Conservation (phyloP, 2,797 vertebrate genomes). For the Falco peregrinus region DNA sequence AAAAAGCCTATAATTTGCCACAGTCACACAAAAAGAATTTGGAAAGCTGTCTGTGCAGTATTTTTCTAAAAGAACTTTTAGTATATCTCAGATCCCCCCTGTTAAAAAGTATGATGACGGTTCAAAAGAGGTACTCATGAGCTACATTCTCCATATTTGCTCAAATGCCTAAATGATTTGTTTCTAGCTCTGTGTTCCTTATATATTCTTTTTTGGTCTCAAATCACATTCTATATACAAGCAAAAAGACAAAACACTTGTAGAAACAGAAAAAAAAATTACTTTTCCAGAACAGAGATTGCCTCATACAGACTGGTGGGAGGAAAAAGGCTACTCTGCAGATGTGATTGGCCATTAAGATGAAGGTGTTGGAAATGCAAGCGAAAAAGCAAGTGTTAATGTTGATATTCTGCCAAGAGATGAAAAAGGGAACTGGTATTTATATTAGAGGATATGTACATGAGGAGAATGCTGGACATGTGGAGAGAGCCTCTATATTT, state of each 20-base stretch:
- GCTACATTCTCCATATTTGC: background rate
- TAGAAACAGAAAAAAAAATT: background rate
- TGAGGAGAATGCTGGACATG: background rate
- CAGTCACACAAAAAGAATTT: background rate
- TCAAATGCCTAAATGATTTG: background rate
- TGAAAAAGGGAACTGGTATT: background rate
- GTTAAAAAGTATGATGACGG: background rate
- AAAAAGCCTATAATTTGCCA: background rate
- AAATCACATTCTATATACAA: background rate
- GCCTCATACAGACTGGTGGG: background rate
- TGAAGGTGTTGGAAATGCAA: background rate
- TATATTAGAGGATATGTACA: background rate
- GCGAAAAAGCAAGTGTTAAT: background rate
- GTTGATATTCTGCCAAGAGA: background rate
- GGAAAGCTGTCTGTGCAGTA: background rate
- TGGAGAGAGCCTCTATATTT: slow-evolving; percentile 5
- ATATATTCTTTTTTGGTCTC: background rate
- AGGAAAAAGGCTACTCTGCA: background rate
- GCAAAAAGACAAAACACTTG: background rate
- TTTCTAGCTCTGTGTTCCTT: background rate
- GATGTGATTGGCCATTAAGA: background rate
- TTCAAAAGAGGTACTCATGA: background rate
- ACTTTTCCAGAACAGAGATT: background rate
- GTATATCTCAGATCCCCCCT: background rate
- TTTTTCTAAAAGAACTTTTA: background rate